phyloP scores from a whole-genome alignment of 2,888 invertebrate species.

The Lasioglossum morio region DNA sequence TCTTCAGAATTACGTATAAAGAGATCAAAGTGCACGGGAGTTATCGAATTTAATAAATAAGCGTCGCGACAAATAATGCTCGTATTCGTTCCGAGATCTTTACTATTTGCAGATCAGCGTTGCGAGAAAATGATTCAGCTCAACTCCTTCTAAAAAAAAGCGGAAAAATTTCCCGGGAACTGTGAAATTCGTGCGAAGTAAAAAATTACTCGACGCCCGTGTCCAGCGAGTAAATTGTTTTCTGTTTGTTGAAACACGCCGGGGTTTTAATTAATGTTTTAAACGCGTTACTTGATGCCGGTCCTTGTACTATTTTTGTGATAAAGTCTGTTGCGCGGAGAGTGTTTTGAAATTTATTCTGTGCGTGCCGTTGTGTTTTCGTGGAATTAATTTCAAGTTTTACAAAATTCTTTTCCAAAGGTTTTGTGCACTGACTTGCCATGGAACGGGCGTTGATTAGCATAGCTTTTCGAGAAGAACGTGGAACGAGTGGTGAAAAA shows the following conservation, averaged over 20 bases:
- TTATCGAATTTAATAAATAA: no score
- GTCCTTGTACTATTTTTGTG: neutral
- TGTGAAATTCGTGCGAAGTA: neutral
- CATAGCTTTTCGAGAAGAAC: neutral
- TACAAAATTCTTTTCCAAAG: neutral
- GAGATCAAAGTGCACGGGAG: no score
- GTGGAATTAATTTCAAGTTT: neutral
- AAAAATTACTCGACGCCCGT: neutral
- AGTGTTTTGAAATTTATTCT: neutral
- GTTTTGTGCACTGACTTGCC: neutral
- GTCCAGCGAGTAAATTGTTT: slow-evolving; percentile 1
- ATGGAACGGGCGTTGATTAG: neutral
- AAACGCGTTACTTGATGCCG: neutral
- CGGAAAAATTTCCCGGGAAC: neutral
- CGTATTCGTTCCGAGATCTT: no score
- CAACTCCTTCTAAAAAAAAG: neutral
- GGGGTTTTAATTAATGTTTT: slow-evolving; percentile 5
- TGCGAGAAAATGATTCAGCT: no score
- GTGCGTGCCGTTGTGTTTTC: neutral
- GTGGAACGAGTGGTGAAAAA: neutral
- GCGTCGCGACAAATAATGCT: no score
- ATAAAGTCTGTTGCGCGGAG: neutral
- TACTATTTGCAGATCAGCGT: no score
- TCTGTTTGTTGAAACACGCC: neutral
- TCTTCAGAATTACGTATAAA: no score